Evolutionary conservation across 2,888 invertebrate genomes (phyloP).

Genomic region (Petrolisthes cinctipes): DNA sequence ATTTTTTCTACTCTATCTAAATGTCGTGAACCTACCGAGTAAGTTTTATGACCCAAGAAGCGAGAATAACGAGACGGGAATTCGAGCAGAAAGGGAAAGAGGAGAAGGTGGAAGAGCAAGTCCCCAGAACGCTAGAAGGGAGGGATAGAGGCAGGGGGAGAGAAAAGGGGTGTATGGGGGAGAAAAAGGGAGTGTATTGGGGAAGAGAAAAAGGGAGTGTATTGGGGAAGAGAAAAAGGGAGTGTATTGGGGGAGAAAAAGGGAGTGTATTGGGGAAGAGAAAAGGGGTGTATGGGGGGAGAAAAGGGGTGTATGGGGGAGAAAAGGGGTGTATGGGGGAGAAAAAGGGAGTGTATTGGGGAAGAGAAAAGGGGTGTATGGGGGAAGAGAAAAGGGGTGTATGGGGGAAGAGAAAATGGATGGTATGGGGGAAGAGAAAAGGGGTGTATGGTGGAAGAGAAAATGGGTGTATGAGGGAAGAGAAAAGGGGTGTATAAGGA

Average conservation of each 20-base stretch:
- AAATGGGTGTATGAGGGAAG: not conserved
- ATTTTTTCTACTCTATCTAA: too few species aligned
- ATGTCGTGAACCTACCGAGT: too few species aligned
- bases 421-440: not conserved
- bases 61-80: too few species aligned
- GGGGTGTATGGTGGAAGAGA: not conserved
- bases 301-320: not conserved
- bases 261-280: not conserved
- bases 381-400: not conserved
- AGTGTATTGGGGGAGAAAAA: not conserved
- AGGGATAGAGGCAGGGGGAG: not conserved
- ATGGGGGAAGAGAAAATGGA: not conserved
- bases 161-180: not conserved
- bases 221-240: not conserved
- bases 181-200: not conserved
- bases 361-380: not conserved
- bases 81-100: not conserved
- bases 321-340: not conserved
- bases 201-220: not conserved
- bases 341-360: not conserved
- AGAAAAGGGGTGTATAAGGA: too few species aligned
- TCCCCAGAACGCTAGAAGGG: not conserved
- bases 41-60: too few species aligned
- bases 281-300: not conserved
- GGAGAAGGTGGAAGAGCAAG: not conserved